Evolutionary conservation across 2,797 vertebrate genomes (phyloP), one percentile per base, ranked within the genome.

Genomic region (Spinus olivaceus): DNA sequence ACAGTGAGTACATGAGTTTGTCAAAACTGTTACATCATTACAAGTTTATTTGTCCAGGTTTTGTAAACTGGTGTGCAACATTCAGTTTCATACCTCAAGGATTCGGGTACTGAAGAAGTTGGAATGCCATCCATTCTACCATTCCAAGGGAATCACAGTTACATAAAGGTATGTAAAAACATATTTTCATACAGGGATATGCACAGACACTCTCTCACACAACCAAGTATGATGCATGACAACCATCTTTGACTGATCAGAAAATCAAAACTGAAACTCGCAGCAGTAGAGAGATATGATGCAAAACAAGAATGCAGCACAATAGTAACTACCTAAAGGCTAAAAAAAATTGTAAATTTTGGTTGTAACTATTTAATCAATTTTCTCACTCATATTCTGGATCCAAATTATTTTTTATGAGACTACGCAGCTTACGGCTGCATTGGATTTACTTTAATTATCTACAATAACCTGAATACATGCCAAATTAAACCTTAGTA

Each of bases 131-230:
- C 41, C 33, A n/a, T 15, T 61, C 63, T 22, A 51, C 12, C 53
- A 49, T 28, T 63, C 21, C 5, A 19, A 44, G 12, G 50, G 12
- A 80, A 15, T 11, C 78, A 37, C 10, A 42, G 16, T 37, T 25
- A 69, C 27, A n/a, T 10, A 20, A 6, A 3, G 14, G 14, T 19
- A 46, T 2, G 4, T 12, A 70, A 74, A 69, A 21, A 16, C 3
- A 0, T n/a, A 10, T 39, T n/a, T 73, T 28, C 39, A 39, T 17
- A 8, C 7, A 6, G 1, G 16, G 17, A 25, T 2, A 28, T 3
- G 41, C 1, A 57, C 15, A 46, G 7, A 56, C 9, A 7, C 13
- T 8, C 20, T 12, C 20, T 23, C 30, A 51, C 50, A 41, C 22
- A 28, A 47, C 30, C 16, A 50, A 46, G 18, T 17, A 37, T 1